Evolutionary conservation across 2,113 vertebrate species (phyloP).

Genomic region (western clawed frog (Xenopus tropicalis)): DNA sequence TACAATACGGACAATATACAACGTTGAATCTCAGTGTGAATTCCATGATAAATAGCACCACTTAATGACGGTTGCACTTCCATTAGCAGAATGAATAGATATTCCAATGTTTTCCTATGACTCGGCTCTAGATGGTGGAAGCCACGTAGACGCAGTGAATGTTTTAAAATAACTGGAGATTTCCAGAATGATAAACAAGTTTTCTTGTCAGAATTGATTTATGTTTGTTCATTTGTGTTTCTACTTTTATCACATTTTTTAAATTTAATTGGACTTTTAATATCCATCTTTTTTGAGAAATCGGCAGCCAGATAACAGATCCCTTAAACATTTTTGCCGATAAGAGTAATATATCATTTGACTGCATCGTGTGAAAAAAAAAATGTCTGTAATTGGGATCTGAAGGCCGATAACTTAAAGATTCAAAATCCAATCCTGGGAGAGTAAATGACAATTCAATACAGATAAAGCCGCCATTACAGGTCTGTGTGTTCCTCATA

Average conservation of each 20-base stretch:
- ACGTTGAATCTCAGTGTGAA: too few species aligned
- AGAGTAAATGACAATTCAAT: too few species aligned
- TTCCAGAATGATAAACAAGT: conserved; percentile 9
- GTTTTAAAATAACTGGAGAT: background rate
- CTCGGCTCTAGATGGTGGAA: background rate
- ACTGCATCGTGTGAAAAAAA: background rate
- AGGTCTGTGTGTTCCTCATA: too few species aligned
- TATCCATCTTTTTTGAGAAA: conserved; percentile 9
- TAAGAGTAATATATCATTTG: background rate
- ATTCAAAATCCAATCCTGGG: too few species aligned
- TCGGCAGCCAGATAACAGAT: conserved; percentile 17
- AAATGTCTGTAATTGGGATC: background rate
- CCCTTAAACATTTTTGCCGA: background rate
- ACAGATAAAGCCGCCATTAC: too few species aligned
- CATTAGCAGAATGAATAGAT: background rate
- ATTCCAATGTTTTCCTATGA: background rate
- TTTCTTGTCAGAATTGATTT: conserved; percentile 11
- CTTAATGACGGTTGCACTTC: too few species aligned
- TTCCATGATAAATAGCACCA: too few species aligned
- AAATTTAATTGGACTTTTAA: conserved; percentile 20
- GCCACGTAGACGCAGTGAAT: background rate
- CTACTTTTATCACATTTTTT: conserved; percentile 7
- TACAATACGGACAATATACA: too few species aligned
- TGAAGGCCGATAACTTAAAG: background rate
- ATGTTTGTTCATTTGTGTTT: conserved; percentile 26